These are phyloP conservation scores for Gobionotothen gibberifrons DNA, from an alignment of 2,797 vertebrate species.

Conservation along the genomic window DNA sequence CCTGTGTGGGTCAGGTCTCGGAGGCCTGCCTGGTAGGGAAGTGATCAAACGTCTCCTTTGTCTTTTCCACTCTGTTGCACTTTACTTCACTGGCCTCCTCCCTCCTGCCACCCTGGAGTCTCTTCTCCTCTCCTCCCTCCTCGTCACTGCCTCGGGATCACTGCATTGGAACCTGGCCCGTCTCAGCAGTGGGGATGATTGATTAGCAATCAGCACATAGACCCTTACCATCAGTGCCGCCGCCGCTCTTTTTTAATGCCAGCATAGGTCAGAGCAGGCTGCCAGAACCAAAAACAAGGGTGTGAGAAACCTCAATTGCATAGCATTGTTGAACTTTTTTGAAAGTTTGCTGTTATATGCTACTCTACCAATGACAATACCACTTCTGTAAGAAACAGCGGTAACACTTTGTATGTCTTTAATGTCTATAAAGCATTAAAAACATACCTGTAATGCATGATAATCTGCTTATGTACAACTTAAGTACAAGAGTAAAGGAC, in stretches of 20 bases:
- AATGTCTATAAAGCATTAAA: too few species aligned
- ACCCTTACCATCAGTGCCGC: slow-evolving; percentile 23
- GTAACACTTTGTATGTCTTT: too few species aligned
- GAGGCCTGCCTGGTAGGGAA: not conserved
- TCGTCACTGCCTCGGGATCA: slow-evolving; percentile 39
- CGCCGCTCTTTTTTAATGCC: slow-evolving; percentile 19
- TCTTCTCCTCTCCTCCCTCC: slow-evolving; percentile 25
- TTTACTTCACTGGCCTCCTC: slow-evolving; percentile 50
- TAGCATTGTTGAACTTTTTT: too few species aligned
- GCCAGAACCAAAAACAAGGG: slow-evolving; percentile 27
- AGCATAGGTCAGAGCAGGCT: slow-evolving; percentile 20
- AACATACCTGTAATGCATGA: too few species aligned
- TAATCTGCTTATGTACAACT: too few species aligned
- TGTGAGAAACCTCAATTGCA: slow-evolving; percentile 26
- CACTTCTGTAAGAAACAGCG: too few species aligned
- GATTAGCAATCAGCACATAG: slow-evolving; percentile 63
- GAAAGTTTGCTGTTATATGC: too few species aligned
- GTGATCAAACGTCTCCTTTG: slow-evolving; percentile 46
- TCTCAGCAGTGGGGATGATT: slow-evolving; percentile 61
- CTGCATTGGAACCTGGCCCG: slow-evolving; percentile 67
- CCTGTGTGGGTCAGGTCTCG: slow-evolving; percentile 33
- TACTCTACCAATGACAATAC: too few species aligned
- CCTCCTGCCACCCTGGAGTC: slow-evolving; percentile 31
- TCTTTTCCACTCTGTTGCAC: slow-evolving; percentile 65
- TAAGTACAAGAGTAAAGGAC: too few species aligned